Percentiles rank a stretch among this genome's conserved stretches.
These are phyloP conservation scores for Tetraneura akinire DNA, from an alignment of 1,140 invertebrate genomes.

Conservation along the genomic window DNA sequence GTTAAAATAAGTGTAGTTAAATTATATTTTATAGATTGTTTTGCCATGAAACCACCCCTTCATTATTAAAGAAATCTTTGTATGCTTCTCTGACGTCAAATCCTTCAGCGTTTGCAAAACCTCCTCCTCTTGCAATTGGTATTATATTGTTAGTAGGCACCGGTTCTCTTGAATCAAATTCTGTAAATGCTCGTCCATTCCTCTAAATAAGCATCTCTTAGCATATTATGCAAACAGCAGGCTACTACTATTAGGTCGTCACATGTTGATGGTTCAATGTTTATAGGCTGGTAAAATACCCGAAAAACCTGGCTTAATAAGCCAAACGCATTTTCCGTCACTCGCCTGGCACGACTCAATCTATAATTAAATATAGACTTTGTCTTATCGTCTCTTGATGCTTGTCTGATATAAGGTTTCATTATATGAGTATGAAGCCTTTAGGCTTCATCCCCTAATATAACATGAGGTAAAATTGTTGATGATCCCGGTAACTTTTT, in stretches of 20 bases:
- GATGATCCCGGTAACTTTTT: slow-evolving; percentile 54
- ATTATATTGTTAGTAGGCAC: not conserved
- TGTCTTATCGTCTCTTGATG: slow-evolving; percentile 52
- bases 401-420: slow-evolving; percentile 57
- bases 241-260: slow-evolving; percentile 44
- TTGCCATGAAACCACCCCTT: not conserved
- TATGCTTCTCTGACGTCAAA: not conserved
- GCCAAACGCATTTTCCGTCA: slow-evolving; percentile 58
- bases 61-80: slow-evolving; percentile 5
- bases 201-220: slow-evolving; percentile 16
- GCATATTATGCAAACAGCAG: slow-evolving; percentile 49
- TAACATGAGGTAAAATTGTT: slow-evolving; percentile 55
- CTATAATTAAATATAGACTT: slow-evolving; percentile 58
- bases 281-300: slow-evolving; percentile 51
- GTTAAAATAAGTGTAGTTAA: not conserved
- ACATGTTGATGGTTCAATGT: slow-evolving; percentile 52
- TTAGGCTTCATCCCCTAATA: not conserved
- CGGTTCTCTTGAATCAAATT: not conserved
- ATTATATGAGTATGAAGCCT: slow-evolving; percentile 57
- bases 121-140: slow-evolving; percentile 3
- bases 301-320: slow-evolving; percentile 52
- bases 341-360: slow-evolving; percentile 54
- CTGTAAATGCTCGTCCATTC: slow-evolving; percentile 1
- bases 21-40: not conserved
- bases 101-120: not conserved